Evolutionary conservation across 2,888 invertebrate species (phyloP), one percentile per base, ranked within the genome.

Genomic region (Heliothis peltigera): DNA sequence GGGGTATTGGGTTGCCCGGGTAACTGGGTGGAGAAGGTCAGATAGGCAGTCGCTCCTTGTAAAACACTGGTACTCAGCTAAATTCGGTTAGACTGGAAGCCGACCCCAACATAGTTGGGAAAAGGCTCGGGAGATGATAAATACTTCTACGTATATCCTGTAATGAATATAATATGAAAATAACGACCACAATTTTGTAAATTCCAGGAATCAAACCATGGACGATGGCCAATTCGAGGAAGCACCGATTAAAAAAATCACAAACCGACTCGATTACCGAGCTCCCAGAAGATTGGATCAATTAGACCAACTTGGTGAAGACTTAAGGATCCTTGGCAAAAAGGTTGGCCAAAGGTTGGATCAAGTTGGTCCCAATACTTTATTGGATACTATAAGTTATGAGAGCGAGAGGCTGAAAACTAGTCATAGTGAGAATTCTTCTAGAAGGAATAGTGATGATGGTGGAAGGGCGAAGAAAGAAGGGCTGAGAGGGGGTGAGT

Each of bases 391-490:
- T 32, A 89, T 93, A 1, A 92, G 89, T 12, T 93, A 86, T 72
- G 94, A 94, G 72, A 93, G 90, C 61, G 94, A 94, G 61, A 87
- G 85, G 8, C 63, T 91, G 32, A 90, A 81, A 25, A 86, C 80
- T 10, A 91, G 89, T 67, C 90, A 89, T 0, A 94, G 94, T 61
- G 93, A 91, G 44, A 69, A 84, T 2, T 94, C 94, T 56, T 94
- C 93, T 46, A 90, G 94, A 80, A 89, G 94, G 46, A 93, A 95
- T 55, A 94, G 93, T 28, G 89, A 92, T 67, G 92, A 93, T 66
- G 89, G 81, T 0, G 90, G 90, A 0, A 82, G 90, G 66, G 84
- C 86, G 1, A 88, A 77, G 49, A 87, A 79, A 57, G 92, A 91
- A 12, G 83, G 81, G 0, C 80, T 90, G 47, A 86, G 92, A 79